Conservation (phyloP, 2,797 vertebrate genomes). For the Cirrhinus molitorella region DNA sequence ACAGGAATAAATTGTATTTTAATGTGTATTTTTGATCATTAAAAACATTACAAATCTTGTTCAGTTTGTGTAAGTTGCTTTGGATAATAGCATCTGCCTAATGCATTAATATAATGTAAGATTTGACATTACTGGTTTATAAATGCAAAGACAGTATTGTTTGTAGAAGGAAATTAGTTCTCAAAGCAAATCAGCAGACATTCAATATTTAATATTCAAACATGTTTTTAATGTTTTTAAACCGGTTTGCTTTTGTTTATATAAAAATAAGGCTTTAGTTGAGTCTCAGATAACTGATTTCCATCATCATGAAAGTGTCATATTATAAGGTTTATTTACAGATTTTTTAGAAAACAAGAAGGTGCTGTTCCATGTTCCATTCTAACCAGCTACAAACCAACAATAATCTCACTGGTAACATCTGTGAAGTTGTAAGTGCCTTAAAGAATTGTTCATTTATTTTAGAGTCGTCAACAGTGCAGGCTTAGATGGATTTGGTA, state of each 20-base stretch:
- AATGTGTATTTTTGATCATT: too few relatives aligned
- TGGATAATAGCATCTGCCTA: background rate
- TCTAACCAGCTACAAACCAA: background rate
- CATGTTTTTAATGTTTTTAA: background rate
- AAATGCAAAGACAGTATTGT: background rate
- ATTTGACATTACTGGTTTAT: background rate
- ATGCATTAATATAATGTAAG: background rate
- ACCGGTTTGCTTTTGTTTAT: slow-evolving; percentile 10
- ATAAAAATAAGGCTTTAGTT: background rate
- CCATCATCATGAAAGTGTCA: background rate
- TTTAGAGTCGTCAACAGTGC: background rate
- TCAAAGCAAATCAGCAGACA: background rate
- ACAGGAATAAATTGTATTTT: too few relatives aligned
- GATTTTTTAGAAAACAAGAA: too few relatives aligned
- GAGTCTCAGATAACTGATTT: background rate
- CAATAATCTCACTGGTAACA: background rate
- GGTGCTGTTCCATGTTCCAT: too few relatives aligned
- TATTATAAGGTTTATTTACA: background rate
- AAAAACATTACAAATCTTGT: too few relatives aligned
- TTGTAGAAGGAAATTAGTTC: background rate
- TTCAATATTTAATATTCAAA: background rate
- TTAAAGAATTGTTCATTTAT: background rate
- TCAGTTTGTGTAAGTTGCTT: too few relatives aligned
- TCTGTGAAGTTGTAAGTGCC: background rate
- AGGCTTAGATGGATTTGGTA: too few relatives aligned